Base-by-base conservation (phyloP, 2,888 invertebrate genomes). In the Ophion costatus region DNA sequence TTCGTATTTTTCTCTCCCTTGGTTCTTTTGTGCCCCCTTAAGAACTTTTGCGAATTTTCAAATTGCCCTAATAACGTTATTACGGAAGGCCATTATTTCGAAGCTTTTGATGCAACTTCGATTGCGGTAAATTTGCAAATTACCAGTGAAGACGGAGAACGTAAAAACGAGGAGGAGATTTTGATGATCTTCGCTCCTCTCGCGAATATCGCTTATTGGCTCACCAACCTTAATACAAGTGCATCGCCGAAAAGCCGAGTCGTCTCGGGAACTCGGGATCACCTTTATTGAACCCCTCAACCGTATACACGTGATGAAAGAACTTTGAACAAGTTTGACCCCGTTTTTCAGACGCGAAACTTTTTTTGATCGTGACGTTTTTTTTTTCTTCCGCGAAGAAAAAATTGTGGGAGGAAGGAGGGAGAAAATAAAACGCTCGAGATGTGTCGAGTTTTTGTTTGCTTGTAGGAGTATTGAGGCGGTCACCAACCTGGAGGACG, bases 291-390 rank as follows among this genome's bases (percentile, higher is more conserved):
- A 85, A 80, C 80, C 77, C 80, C 82, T 82, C 74, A 51, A 45
- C 56, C 80, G 74, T 64, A 75, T 74, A 69, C 66, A 79, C 45
- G 70, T 59, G 51, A 82, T 69, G 76, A 79, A 59, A 77, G 67
- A 77, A 82, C 80, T 82, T 85, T 85, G 80, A 85, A 85, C 80
- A 85, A 85, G 85, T 85, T 85, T 85, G 85, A 77, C 85, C 85
- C 80, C 61, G 5, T 80, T 82, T 80, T 80, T 73, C 73, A 80
- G 76, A 61, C 29, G 63, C 75, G 78, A 82, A 85, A 85, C 85
- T 82, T 82, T 82, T 76, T 69, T 17, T 20, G 42, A 69, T 24
- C 9, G 24, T 10, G 56, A 22, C 29, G 71, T 56, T 67, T 29
- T 61, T 81, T 81, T 64, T 66, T 79, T 56, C 73, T 57, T 20